Evolutionary conservation across 1,140 invertebrate species (phyloP).

Genomic region (Rhysida immarginata): DNA sequence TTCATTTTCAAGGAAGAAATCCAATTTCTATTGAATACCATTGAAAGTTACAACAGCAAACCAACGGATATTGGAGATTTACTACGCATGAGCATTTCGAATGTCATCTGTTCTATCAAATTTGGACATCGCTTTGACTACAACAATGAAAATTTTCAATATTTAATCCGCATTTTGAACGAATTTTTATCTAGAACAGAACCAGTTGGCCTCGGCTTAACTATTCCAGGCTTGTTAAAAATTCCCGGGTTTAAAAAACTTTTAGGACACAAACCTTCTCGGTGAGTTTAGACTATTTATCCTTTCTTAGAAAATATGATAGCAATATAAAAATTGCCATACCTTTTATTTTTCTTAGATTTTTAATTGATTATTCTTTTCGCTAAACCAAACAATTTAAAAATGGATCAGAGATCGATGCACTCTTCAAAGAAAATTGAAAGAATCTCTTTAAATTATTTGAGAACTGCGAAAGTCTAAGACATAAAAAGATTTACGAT

Average conservation of each 20-base stretch:
- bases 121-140: conserved; percentile 6
- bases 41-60: neutral
- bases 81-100: neutral
- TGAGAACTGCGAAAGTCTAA: no score
- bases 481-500: no score
- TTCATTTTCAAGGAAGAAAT: conserved; percentile 1
- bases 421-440: no score
- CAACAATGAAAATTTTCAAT: neutral
- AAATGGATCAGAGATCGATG: no score
- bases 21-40: neutral
- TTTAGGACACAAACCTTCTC: neutral
- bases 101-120: neutral
- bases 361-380: no score
- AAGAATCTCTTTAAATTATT: no score
- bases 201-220: neutral
- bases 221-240: neutral
- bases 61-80: neutral
- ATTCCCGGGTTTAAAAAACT: neutral
- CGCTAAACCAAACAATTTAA: no score
- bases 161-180: neutral
- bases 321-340: no score
- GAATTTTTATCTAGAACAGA: neutral
- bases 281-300: no score
- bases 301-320: no score
- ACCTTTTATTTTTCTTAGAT: no score